Base-by-base conservation (phyloP, 35 echinoderm and acorn worm species). In the Acanthaster planci region DNA sequence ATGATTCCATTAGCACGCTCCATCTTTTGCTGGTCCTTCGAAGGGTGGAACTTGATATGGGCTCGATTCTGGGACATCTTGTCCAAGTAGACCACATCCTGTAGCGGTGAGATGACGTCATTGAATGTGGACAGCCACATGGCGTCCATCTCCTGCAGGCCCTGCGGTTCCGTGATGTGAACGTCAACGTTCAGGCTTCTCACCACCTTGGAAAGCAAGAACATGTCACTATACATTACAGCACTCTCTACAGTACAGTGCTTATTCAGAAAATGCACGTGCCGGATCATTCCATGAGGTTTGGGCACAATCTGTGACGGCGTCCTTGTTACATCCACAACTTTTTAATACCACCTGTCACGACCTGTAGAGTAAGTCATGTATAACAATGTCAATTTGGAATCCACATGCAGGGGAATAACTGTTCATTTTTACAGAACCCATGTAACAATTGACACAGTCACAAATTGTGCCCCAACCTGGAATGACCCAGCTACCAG, bases 121-220 rank as follows among this genome's bases (percentile, higher is more conserved):
- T 77, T 53, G 51, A 16, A 55, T 38, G 52, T 64, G 7, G 64
- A 22, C 8, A 17, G 31, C 89, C 86, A 92, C 1, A 77, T 59
- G 55, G 87, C 90, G 44, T 97, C 77, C 4, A 87, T 50, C 6
- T 89, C 77, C 29, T 60, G 51, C 17, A 92, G 12, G 7, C 90
- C 89, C 60, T 97, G 89, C 7, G 90, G 85, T 86, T 97, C 93
- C 12, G 26, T 92, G 21, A 97, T 52, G 59, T 82, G 84, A 1
- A 92, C 82, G 38, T 92, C 89, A 1, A 89, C 80, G 12, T 81
- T 67, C 18, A 83, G 8, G 26, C 76, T 79, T 7, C 60, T 35
- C 1, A 89, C 51, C 18, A 83, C 26, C 87, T 89, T 89, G 27
- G 22, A 76, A 35, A 76, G 19, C 2, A 5, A 9, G 75, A 21